These are phyloP conservation scores for Ailurus styani DNA, from an alignment of 2,113 vertebrate genomes.

Conservation along the genomic window DNA sequence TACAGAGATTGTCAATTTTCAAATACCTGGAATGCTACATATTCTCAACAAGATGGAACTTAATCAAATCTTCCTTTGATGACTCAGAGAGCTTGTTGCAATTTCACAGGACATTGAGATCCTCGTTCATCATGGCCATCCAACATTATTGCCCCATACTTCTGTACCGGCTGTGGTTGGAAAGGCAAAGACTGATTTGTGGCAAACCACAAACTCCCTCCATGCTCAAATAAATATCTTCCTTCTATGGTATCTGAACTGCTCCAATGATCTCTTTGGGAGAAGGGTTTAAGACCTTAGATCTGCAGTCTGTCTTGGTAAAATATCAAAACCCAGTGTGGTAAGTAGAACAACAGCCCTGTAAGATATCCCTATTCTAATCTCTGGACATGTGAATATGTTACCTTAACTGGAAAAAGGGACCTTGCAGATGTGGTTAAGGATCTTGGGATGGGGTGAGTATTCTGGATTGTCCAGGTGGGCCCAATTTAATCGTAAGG, in stretches of 20 bases:
- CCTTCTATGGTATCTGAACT: background rate
- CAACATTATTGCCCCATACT: background rate
- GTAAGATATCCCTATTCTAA: background rate
- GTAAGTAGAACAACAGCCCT: no score
- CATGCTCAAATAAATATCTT: background rate
- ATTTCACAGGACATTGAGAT: conserved; percentile 2
- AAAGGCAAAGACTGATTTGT: background rate
- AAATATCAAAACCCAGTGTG: background rate
- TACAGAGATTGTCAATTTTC: background rate
- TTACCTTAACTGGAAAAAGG: background rate
- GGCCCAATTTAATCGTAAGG: no score
- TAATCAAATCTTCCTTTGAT: conserved; percentile 31
- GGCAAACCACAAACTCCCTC: background rate
- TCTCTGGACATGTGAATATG: background rate
- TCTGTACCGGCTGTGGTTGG: background rate
- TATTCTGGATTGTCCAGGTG: no score
- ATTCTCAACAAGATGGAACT: background rate
- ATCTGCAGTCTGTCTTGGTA: background rate
- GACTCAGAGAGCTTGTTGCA: background rate
- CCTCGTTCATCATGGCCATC: background rate
- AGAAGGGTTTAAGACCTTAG: background rate
- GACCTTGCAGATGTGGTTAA: background rate
- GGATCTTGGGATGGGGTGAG: background rate
- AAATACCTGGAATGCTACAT: conserved; percentile 6
- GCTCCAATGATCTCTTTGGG: background rate